Percentiles rank a stretch among this genome's conserved stretches.
Evolutionary conservation across 2,113 vertebrate genomes (phyloP).

Genomic region (Solea senegalensis): DNA sequence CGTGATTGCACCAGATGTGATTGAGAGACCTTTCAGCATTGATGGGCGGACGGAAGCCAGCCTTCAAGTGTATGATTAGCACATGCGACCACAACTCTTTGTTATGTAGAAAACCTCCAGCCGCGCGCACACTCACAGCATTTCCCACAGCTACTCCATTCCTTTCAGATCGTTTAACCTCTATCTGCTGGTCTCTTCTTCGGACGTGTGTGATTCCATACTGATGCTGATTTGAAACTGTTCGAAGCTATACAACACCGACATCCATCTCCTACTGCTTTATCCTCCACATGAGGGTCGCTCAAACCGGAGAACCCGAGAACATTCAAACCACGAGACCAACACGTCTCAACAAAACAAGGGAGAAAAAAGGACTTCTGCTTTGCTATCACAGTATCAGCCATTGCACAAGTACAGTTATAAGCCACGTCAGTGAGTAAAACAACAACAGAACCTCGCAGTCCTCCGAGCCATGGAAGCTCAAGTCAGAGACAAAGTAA

Average conservation of each 20-base stretch:
- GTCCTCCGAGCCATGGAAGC: slow-evolving; percentile 47
- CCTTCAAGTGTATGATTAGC: slow-evolving; percentile 44
- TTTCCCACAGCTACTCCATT: neutral
- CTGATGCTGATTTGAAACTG: no score
- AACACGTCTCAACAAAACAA: no score
- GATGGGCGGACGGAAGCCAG: slow-evolving; percentile 48
- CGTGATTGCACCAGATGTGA: slow-evolving; percentile 58
- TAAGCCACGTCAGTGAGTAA: slow-evolving; percentile 17
- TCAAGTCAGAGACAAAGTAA: slow-evolving; percentile 55
- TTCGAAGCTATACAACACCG: no score
- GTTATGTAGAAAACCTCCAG: neutral
- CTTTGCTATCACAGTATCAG: neutral
- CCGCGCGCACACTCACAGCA: neutral
- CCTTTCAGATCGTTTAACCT: neutral
- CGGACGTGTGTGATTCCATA: no score
- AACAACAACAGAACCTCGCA: slow-evolving; percentile 21
- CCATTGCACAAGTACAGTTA: slow-evolving; percentile 4
- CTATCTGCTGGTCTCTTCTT: neutral
- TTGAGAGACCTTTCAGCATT: slow-evolving; percentile 19
- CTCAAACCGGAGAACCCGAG: no score
- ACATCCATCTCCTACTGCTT: no score
- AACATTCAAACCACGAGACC: no score
- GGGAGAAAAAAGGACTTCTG: neutral
- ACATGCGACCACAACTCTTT: neutral
- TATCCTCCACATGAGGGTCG: no score